Percentiles rank a stretch among this genome's conserved stretches.
Evolutionary conservation across 2,888 invertebrate genomes (phyloP).

Genomic region (Argyresthia albistria): DNA sequence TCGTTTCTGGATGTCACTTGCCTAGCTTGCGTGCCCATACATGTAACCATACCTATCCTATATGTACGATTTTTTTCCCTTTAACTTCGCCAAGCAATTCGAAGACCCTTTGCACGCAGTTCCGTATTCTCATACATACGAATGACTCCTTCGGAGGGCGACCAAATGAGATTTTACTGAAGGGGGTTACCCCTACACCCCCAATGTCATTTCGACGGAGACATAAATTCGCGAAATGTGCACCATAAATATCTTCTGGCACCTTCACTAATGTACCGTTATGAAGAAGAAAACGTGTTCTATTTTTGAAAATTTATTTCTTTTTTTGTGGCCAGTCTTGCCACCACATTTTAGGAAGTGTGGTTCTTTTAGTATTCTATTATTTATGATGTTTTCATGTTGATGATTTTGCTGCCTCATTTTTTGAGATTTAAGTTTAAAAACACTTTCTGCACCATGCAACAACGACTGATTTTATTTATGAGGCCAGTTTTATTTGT

Average conservation of each 20-base stretch:
- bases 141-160: slow-evolving; percentile 2
- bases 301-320: slow-evolving; percentile 3
- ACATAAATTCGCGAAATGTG: slow-evolving; percentile 52
- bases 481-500: too few species aligned
- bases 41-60: too few species aligned
- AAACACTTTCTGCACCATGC: too few species aligned
- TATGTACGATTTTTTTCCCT: too few species aligned
- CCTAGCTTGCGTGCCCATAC: too few species aligned
- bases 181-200: slow-evolving; percentile 18
- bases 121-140: slow-evolving; percentile 3
- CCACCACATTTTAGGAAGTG: slow-evolving; percentile 1
- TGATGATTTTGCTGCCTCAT: too few species aligned
- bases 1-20: too few species aligned
- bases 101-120: too few species aligned
- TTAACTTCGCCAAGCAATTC: too few species aligned
- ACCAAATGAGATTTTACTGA: slow-evolving; percentile 7
- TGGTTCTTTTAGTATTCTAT: background rate
- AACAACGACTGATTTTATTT: too few species aligned
- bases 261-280: slow-evolving; percentile 45
- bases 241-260: slow-evolving; percentile 46
- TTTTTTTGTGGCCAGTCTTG: background rate
- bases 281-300: slow-evolving; percentile 22
- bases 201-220: slow-evolving; percentile 17
- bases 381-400: too few species aligned
- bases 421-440: too few species aligned